Evolutionary conservation across 2,113 vertebrate genomes (phyloP), one percentile per base, ranked within the genome.

Genomic region (Atrichornis clamosus): DNA sequence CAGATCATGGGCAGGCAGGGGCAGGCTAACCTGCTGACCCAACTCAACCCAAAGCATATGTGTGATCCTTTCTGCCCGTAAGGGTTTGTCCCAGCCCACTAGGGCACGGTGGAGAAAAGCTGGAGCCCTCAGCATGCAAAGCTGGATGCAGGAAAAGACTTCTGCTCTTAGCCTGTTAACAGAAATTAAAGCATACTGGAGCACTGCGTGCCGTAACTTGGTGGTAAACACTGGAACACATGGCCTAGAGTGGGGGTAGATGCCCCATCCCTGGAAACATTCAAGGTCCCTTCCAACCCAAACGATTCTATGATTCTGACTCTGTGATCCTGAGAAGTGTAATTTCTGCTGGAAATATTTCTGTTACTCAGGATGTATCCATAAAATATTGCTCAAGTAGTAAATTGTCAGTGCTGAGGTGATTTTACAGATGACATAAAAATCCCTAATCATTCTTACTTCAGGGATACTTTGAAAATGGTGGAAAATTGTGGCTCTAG

Each of bases 391-490:
- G 23, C 12, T 74, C 46, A 44, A 27, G 60, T 41, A 24, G 18
- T 8, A 35, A 68, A 32, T 5, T 24, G 18, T 33, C 32, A 58
- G n/a, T 0, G 0, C 18, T 6, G 10, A 49, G 5, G 21, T n/a
- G 33, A 26, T 44, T 70, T 65, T 56, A 44, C 15, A 2, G 8
- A 19, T 6, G 5, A 33, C 2, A 27, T 4, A 56, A 46, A 27
- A 59, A 22, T 11, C 10, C 33, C 44, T 22, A 3, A 46, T 35
- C 0, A 10, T 11, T 62, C n/a, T 46, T 59, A 59, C 6, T 63
- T 37, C 50, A 20, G 32, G 0, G 7, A 17, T 20, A 15, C 53
- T 56, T 16, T 24, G 67, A 32, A 87, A 53, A 47, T 2, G 11
- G 15, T 3, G 22, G 15, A 2, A 53, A 49, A 19, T 5, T 4